Conservation (phyloP, 2,113 vertebrate species). For the Platycercus adscitus region DNA sequence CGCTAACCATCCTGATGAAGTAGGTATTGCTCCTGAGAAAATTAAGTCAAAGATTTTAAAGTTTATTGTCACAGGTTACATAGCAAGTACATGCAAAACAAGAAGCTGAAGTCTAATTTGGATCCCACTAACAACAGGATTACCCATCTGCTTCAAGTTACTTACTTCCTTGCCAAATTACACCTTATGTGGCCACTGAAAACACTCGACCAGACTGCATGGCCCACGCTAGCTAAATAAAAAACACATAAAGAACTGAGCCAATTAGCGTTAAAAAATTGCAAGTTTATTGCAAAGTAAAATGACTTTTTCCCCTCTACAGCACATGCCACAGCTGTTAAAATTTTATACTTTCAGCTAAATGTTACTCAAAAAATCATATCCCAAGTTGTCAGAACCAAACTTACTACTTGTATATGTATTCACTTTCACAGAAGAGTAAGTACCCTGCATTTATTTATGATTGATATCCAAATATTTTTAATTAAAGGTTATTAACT, state of each 20-base stretch:
- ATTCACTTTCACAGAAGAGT: not conserved
- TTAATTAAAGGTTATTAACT: not conserved
- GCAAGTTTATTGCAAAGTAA: constrained; percentile 32
- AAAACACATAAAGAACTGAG: not conserved
- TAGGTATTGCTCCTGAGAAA: not conserved
- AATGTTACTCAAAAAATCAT: not conserved
- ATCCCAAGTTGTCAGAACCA: not conserved
- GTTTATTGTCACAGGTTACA: not conserved
- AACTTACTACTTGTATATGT: not conserved
- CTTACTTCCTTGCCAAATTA: not conserved
- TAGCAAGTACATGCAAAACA: not conserved
- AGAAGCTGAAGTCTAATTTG: not conserved
- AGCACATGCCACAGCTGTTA: not conserved
- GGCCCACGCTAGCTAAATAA: not conserved
- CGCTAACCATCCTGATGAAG: not conserved
- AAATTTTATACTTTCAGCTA: not conserved
- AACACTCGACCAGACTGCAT: not conserved
- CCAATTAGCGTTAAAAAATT: constrained; percentile 35
- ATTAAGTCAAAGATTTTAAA: not conserved
- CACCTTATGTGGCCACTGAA: not conserved
- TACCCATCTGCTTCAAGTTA: not conserved
- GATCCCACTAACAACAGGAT: not conserved
- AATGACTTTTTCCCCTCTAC: not conserved
- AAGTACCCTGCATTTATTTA: not conserved
- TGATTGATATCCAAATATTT: not conserved